A percentile compares a stretch with the other conserved stretches of the same genome.
phyloP scores from a whole-genome alignment of 2,888 invertebrate species.

The Philereme vetulata region DNA sequence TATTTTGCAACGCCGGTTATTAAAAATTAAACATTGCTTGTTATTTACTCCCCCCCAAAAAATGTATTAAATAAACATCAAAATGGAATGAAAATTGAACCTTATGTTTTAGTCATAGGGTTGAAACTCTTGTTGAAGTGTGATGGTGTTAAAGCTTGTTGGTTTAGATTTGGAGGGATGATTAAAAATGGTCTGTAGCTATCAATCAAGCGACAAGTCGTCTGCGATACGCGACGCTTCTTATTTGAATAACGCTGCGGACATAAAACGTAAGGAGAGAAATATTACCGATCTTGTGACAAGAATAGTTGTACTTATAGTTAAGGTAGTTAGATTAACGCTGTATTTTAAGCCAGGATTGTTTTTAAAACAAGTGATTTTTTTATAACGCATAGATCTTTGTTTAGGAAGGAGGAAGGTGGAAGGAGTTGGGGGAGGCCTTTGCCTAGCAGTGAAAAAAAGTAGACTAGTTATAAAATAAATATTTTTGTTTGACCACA shows the following conservation, averaged over 20 bases:
- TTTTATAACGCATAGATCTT: too few species aligned
- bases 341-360: too few species aligned
- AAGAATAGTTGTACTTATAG: too few species aligned
- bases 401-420: too few species aligned
- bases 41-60: slow-evolving; percentile 18
- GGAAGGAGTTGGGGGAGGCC: too few species aligned
- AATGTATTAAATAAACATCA: slow-evolving; percentile 3
- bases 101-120: slow-evolving; percentile 2
- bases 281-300: too few species aligned
- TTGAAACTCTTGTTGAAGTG: slow-evolving; percentile 26
- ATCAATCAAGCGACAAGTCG: slow-evolving; percentile 77
- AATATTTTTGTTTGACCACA: too few species aligned
- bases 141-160: slow-evolving; percentile 30
- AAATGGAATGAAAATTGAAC: slow-evolving; percentile 11
- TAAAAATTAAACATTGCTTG: slow-evolving; percentile 49
- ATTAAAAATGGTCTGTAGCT: slow-evolving; percentile 75
- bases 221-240: slow-evolving; percentile 63
- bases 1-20: slow-evolving; percentile 58
- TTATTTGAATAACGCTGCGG: slow-evolving; percentile 71
- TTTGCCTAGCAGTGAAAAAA: too few species aligned
- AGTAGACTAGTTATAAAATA: too few species aligned
- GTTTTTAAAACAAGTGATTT: too few species aligned
- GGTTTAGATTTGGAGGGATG: slow-evolving; percentile 49
- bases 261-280: slow-evolving; percentile 37
- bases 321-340: too few species aligned